Base-by-base conservation (phyloP, 2,113 vertebrate species). In the Cranoglanis bouderius region DNA sequence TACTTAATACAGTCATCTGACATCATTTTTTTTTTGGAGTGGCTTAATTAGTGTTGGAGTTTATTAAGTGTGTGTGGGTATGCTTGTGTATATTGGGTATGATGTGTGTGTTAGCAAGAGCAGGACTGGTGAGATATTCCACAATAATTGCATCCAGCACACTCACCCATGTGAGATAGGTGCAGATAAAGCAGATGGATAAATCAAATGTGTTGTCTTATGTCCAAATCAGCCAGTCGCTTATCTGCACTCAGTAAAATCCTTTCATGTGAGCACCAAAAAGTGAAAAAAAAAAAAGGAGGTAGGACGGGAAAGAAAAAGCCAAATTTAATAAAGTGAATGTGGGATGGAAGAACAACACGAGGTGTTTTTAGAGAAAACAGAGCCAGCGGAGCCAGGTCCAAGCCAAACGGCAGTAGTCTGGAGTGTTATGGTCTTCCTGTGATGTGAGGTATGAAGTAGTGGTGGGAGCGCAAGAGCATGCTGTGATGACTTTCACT, bases 351-450 rank as follows among this genome's bases (percentile, higher is more conserved):
- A 93, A 92, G 83, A 93, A 91, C 87, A 91, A 89, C 90, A 55
- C 29, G 57, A 65, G 63, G 86, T 91, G 92, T 92, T 94, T 93
- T 84, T 89, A 92, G 92, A 94, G 91, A 93, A 94, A 93, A 92
- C 92, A 92, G 88, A 85, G 85, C 92, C 91, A 90, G 88, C 74
- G 90, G 89, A 85, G 90, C 72, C 72, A 38, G 19, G 46, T 91
- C 92, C 91, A 91, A 90, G 89, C 88, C 90, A 91, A 93, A 90
- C 86, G 85, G 87, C 82, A 85, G 53, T 38, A 59, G 89, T 91
- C 87, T 90, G 81, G 82, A 74, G 87, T 89, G 91, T 93, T 87
- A 70, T 89, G 72, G 40, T 88, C 90, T 91, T 94, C 90, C 92
- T 93, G 92, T 93, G 93, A 92, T 91, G 92, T 91, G 85, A 89